Conservation (phyloP, 2,888 invertebrate species). For the Scaptodrosophila latifasciaeformis region DNA sequence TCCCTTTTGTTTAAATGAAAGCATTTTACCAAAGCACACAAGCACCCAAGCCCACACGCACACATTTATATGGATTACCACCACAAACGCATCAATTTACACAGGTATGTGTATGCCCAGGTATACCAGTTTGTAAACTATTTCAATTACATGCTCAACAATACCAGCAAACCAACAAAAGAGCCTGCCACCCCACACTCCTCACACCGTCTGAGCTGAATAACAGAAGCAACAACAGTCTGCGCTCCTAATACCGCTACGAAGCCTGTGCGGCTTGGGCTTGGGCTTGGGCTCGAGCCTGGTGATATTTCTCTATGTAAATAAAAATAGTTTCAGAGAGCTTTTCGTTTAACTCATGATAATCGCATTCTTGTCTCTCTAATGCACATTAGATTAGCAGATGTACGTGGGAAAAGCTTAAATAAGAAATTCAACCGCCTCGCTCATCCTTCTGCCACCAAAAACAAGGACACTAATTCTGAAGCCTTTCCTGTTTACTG, state of each 20-base stretch:
- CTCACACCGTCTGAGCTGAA: neutral
- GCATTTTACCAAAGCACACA: constrained; percentile 32
- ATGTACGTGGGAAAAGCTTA: no score
- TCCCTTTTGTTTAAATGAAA: constrained; percentile 62
- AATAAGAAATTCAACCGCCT: no score
- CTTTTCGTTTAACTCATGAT: constrained; percentile 47
- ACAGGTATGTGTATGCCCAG: constrained; percentile 17
- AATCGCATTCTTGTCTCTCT: constrained; percentile 5
- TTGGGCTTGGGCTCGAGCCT: neutral
- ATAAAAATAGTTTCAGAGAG: constrained; percentile 63
- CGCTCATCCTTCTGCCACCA: no score
- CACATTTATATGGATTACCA: constrained; percentile 3
- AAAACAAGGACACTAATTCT: constrained; percentile 14
- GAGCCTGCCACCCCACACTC: no score
- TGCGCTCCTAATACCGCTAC: constrained; percentile 26
- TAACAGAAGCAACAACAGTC: constrained; percentile 19
- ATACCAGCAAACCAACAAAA: no score
- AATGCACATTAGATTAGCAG: neutral
- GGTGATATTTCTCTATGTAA: constrained; percentile 66
- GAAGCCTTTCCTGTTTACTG: no score
- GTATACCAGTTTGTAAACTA: constrained; percentile 47
- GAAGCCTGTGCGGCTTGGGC: constrained; percentile 23
- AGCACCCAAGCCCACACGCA: neutral
- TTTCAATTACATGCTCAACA: constrained; percentile 57
- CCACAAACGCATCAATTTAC: constrained; percentile 10